Base-by-base conservation (phyloP, 1,140 invertebrate genomes). In the Drosophila sp. region DNA sequence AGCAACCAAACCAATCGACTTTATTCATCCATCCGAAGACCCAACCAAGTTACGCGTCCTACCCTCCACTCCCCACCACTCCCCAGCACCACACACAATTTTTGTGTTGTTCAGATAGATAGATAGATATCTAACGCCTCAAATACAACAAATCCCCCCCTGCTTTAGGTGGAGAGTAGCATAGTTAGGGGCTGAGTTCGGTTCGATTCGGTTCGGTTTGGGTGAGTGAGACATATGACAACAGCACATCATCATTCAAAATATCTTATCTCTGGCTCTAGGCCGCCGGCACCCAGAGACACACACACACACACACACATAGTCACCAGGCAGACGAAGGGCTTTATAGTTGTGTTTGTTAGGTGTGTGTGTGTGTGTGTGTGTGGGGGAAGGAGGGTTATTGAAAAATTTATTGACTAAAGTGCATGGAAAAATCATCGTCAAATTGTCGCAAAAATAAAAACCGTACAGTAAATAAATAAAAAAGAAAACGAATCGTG, bases 241-340 rank as follows among this genome's bases (percentile, higher is more conserved):
- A 79, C 72, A 68, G 83, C 83, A 87, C 83, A 87, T 87, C 83
- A 87, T 87, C 84, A 87, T 87, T 87, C 84, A 87, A 87, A 87
- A 76, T 87, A 87, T 87, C 83, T 87, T 87, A 87, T 87, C 83
- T 50, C 44, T 50, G 27, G 44, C 25, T 50, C 44, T 50, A 50
- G 44, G 44, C 23, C 44, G 44, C 23, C 44, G 44, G 44, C 23
- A 50, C 44, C 17, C 44, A 47, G 2, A 47, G 17, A 4, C n/a
- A 47, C 44, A 47, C 17, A 47, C 5, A 25, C 17, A 25, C 3
- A 17, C 4, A 44, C 17, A 55, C 8, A 62, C 29, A 44, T 50
- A 54, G 5, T 50, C 38, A 11, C 30, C 23, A 23, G 7, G 30
- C n/a, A 66, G 23, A 44, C 44, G 44, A 47, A 47, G 44, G 33